A percentile compares a stretch with the other conserved stretches of the same genome.
phyloP scores from a whole-genome alignment of 2,113 vertebrate species.

The Potamarius usumacintae region DNA sequence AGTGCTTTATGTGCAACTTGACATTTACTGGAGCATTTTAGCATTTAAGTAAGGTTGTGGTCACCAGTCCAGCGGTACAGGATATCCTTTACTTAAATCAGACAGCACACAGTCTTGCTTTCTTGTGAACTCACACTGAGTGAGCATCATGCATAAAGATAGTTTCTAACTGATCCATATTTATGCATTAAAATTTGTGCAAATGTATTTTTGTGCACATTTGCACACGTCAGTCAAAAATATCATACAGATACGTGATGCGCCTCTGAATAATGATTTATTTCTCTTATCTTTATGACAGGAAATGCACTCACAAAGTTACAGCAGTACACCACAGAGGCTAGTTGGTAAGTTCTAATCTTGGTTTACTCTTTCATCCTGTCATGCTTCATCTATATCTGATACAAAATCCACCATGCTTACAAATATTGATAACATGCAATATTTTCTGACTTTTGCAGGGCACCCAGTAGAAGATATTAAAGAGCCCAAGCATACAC shows the following conservation, averaged over 20 bases:
- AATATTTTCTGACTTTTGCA: constrained; percentile 29
- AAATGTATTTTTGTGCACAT: neutral
- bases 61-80: constrained; percentile 64
- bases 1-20: neutral
- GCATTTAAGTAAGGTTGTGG: constrained; percentile 65
- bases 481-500: neutral
- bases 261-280: constrained; percentile 33
- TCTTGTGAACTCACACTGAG: neutral
- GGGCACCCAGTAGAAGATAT: constrained; percentile 33
- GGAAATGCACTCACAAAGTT: constrained; percentile 37
- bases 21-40: constrained; percentile 31
- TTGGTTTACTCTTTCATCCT: neutral
- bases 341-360: constrained; percentile 63
- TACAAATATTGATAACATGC: neutral
- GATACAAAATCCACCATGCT: neutral
- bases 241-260: constrained; percentile 36
- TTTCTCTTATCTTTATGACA: constrained; percentile 49
- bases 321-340: constrained; percentile 50
- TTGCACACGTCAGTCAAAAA: neutral
- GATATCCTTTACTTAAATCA: constrained; percentile 58
- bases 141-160: neutral
- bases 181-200: neutral
- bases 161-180: neutral
- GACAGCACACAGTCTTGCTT: neutral
- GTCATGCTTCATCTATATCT: neutral